Conservation (phyloP, 1,140 invertebrate genomes). For the Drosophila repletoides region DNA sequence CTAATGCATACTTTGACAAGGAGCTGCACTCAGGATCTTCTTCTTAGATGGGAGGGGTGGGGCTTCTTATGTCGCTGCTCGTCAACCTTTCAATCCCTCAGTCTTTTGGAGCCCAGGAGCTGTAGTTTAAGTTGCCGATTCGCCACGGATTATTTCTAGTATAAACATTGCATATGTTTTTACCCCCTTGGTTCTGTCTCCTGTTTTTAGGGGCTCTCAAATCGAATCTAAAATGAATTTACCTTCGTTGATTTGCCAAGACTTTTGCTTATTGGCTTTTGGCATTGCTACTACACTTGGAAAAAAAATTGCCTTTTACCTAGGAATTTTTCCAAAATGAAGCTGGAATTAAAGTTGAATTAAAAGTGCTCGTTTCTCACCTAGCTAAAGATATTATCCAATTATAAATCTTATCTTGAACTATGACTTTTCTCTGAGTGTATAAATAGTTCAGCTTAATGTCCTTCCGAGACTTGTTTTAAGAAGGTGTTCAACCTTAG, state of each 20-base stretch:
- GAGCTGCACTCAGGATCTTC: conserved; percentile 16
- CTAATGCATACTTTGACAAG: conserved; percentile 62
- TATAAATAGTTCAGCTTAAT: too few species aligned
- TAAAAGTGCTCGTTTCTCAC: too few species aligned
- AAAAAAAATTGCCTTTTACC: too few species aligned
- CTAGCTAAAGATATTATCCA: too few species aligned
- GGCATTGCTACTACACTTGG: conserved; percentile 25
- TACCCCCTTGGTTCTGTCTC: neutral
- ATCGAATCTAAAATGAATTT: conserved; percentile 78
- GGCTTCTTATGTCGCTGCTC: conserved; percentile 30
- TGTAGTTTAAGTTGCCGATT: conserved; percentile 20
- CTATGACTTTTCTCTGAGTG: too few species aligned
- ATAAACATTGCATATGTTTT: conserved; percentile 70
- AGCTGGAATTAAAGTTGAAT: too few species aligned
- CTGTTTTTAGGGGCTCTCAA: conserved; percentile 43
- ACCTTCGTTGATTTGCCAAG: conserved; percentile 73
- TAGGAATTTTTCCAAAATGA: too few species aligned
- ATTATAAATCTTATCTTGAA: too few species aligned
- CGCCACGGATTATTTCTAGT: conserved; percentile 29
- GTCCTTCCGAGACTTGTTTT: too few species aligned
- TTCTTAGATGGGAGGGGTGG: neutral
- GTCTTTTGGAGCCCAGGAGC: too few species aligned
- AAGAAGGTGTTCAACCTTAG: too few species aligned
- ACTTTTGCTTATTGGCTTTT: conserved; percentile 71
- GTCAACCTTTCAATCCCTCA: too few species aligned